A percentile compares a stretch with the other conserved stretches of the same genome.
Conservation (phyloP, 2,888 invertebrate species). For the Argyresthia albistria region DNA sequence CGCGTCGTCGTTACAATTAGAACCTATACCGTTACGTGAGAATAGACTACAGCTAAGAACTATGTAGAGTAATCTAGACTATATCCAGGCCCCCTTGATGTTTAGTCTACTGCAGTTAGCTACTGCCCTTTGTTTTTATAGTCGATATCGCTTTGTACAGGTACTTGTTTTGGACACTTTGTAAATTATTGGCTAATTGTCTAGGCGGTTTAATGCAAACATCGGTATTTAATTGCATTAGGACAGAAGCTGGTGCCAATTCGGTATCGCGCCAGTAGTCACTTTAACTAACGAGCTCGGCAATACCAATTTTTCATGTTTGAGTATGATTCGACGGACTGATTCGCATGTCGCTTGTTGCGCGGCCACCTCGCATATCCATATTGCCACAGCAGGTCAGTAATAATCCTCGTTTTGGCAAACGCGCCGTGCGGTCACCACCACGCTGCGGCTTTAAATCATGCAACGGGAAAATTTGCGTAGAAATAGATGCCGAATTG, state of each 20-base stretch:
- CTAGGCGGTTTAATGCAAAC: background rate
- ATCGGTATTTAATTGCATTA: background rate
- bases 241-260: background rate
- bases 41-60: no score
- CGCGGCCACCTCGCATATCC: background rate
- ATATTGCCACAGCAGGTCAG: constrained; percentile 12
- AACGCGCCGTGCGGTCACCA: constrained; percentile 26
- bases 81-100: no score
- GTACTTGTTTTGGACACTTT: background rate
- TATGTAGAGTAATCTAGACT: no score
- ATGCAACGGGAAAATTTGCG: constrained; percentile 37
- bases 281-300: no score
- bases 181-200: constrained; percentile 1
- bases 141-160: no score
- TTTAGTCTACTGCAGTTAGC: no score
- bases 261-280: background rate
- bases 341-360: background rate
- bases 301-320: no score
- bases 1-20: background rate
- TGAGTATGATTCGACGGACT: no score
- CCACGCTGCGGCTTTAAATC: constrained; percentile 25
- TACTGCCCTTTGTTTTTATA: no score
- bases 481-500: constrained; percentile 30
- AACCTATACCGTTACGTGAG: background rate
- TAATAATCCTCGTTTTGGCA: constrained; percentile 45